Base-by-base conservation (phyloP, 2,797 vertebrate genomes). In the Hydrolagus colliei region DNA sequence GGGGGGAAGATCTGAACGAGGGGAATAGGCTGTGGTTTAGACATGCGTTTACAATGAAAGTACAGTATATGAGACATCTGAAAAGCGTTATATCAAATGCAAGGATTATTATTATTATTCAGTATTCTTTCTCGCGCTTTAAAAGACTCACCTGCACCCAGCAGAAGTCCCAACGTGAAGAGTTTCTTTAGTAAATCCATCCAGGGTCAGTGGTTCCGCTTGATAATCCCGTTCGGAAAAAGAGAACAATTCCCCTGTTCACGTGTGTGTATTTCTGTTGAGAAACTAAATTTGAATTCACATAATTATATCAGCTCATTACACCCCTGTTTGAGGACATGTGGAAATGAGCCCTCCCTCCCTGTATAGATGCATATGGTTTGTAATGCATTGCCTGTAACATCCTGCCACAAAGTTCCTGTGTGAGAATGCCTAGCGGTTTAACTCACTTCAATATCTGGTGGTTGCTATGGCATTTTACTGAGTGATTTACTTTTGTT, bases 331-430 rank as follows among this genome's bases (percentile, higher is more conserved):
- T 52, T 52, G 41, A 52, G 41, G 6, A 52, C 1, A 6, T 52
- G 41, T 52, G 41, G 41, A 84, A 67, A 71, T 41, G 4, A 84
- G 41, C 41, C 41, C 41, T 52, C 2, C 41, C 41, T 52, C 79
- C 65, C 79, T 71, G 32, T 71, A 11, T 16, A 41, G 16, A 84
- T 18, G 32, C 65, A 10, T 52, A 14, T 68, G 79, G 71, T 14
- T 63, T 71, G 20, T 84, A 27, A 27, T 1, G 27, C 32, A 84
- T 8, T 67, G 32, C 59, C 41, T 76, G 14, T 52, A 20, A 20
- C 16, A 68, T 84, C 79, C 79, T 84, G 79, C 79, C 79, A 71
- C 79, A 84, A 84, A 18, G 16, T 68, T 84, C 65, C 9, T 5
- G 1, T 52, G 41, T 52, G 32, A 52, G 16, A 67, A 27, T 67